phyloP scores from a whole-genome alignment of 2,888 invertebrate genomes.

The Watsonalla cultraria region DNA sequence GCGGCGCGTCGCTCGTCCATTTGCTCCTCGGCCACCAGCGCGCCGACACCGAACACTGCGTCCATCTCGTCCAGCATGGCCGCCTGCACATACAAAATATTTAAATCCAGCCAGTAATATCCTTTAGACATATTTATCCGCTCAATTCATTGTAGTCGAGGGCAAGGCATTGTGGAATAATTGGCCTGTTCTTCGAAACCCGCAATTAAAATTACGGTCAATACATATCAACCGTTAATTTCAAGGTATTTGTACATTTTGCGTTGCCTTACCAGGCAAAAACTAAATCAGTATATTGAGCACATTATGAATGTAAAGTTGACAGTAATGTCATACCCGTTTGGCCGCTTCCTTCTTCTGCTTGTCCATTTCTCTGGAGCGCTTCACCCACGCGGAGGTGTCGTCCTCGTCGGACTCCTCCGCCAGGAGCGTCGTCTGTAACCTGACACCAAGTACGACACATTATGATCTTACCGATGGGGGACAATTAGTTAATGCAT shows the following conservation, averaged over 20 bases:
- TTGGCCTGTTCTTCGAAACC: no score
- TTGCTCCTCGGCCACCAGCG: slow-evolving; percentile 89
- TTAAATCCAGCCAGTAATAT: background rate
- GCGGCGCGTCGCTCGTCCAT: slow-evolving; percentile 63
- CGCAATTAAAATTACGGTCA: no score
- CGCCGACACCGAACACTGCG: slow-evolving; percentile 93
- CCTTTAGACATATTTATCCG: background rate
- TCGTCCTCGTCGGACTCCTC: slow-evolving; percentile 87
- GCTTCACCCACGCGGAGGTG: slow-evolving; percentile 89
- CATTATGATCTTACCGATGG: no score
- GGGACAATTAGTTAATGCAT: no score
- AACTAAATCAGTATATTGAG: no score
- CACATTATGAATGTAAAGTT: no score
- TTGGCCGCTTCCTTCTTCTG: slow-evolving; percentile 92
- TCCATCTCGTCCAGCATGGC: slow-evolving; percentile 97
- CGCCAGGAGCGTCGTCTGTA: slow-evolving; percentile 66
- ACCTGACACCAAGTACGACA: slow-evolving; percentile 27
- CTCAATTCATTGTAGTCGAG: no score
- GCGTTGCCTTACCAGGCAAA: no score
- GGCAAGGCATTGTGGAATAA: no score
- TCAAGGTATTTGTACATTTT: no score
- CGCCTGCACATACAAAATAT: slow-evolving; percentile 78
- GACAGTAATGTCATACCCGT: slow-evolving; percentile 75
- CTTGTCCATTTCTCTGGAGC: slow-evolving; percentile 85
- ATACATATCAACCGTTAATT: no score